Base-by-base conservation (phyloP, 2,888 invertebrate species). In the Drosophila anomelani region DNA sequence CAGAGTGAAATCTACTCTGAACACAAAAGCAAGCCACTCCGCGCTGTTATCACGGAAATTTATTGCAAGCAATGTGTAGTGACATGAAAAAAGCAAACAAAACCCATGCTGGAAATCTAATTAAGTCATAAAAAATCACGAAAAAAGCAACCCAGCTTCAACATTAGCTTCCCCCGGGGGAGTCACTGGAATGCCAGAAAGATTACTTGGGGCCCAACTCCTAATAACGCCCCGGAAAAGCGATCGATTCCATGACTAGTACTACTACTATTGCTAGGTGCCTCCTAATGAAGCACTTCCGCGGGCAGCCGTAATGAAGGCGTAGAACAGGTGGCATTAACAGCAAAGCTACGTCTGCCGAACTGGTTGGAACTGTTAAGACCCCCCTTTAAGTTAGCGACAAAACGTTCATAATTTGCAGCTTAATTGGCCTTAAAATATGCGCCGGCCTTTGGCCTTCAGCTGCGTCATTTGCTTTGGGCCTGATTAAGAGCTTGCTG, bases 361-460 rank as follows among this genome's bases (percentile, higher is more conserved):
- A 38, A 32, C 47, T 57, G 61, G 61, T 26, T 17, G 23, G n/a
- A 49, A 67, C 49, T 41, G 51, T 72, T 64, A 73, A 73, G 74
- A 47, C 71, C 54, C 43, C 43, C 46, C 47, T 29, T 5, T 46
- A 66, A 75, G 68, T 47, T 55, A 62, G 69, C 81, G 85, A 79
- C 84, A 84, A 72, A 63, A 44, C 70, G 80, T 61, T 72, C 69
- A 80, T 83, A 79, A 83, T 84, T 83, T 86, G 83, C 58, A 71
- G 78, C 87, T 84, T 86, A 86, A 78, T 87, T 81, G 80, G 80
- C 76, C 60, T 66, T 68, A 78, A 75, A 79, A 79, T 81, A 81
- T 79, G 79, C 76, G 68, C 83, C 60, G 76, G 23, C 62, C 49
- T 64, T 61, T 15, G 55, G 38, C 54, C 62, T 64, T 64, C 46